phyloP scores from a whole-genome alignment of 2,113 vertebrate genomes.

The Ancistrus triradiatus region DNA sequence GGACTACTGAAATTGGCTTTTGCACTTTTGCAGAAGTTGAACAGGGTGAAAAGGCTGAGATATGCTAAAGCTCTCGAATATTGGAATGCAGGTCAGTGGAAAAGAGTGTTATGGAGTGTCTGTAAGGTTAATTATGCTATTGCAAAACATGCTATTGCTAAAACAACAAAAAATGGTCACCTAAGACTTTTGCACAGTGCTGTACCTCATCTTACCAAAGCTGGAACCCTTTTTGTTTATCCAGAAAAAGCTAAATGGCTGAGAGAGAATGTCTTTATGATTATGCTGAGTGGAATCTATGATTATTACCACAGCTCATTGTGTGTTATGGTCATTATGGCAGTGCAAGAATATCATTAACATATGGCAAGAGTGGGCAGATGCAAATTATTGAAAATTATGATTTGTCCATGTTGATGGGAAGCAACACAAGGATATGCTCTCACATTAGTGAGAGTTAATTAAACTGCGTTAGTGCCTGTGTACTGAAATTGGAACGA shows the following conservation, averaged over 20 bases:
- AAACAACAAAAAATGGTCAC: too few species aligned
- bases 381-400: background rate
- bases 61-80: too few species aligned
- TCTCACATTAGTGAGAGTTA: background rate
- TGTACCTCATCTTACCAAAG: background rate
- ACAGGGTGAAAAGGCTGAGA: too few species aligned
- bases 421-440: background rate
- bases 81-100: too few species aligned
- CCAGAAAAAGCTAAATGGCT: background rate
- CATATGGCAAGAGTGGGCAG: background rate
- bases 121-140: too few species aligned
- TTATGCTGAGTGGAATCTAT: background rate
- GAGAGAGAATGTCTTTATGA: background rate
- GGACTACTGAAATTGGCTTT: too few species aligned
- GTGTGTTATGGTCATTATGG: background rate
- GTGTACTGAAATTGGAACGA: too few species aligned
- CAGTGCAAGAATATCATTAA: background rate
- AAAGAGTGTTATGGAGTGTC: too few species aligned
- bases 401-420: background rate
- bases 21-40: too few species aligned
- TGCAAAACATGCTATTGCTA: too few species aligned
- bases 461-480: too few species aligned
- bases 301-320: conserved; percentile 1
- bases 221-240: background rate
- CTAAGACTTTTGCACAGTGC: too few species aligned